Evolutionary conservation across 2,113 vertebrate genomes (phyloP).

Genomic region (Erythrolamprus reginae): DNA sequence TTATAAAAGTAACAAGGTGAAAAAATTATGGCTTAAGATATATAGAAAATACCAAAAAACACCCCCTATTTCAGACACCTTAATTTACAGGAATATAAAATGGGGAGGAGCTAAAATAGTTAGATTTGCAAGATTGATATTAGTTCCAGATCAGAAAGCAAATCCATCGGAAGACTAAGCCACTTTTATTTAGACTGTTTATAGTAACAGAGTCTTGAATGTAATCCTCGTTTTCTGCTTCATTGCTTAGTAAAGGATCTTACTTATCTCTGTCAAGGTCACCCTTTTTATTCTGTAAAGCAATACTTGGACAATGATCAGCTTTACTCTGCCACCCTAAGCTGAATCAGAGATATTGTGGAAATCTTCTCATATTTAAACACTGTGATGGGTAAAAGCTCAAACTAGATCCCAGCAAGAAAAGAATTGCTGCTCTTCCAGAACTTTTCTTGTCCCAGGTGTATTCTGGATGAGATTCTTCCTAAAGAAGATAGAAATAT

Average conservation of each 20-base stretch:
- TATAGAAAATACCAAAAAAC: neutral
- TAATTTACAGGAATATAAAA: neutral
- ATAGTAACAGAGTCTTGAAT: neutral
- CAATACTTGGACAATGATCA: neutral
- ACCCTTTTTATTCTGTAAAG: neutral
- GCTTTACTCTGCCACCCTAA: neutral
- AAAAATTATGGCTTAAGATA: neutral
- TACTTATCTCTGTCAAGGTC: neutral
- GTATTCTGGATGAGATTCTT: neutral
- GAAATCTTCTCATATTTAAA: neutral
- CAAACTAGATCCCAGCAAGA: neutral
- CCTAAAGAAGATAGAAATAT: neutral
- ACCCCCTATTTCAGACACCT: neutral
- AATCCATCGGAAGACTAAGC: neutral
- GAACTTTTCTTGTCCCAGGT: neutral
- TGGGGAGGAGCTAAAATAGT: neutral
- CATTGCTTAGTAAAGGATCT: neutral
- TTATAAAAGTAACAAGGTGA: neutral
- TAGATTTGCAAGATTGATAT: neutral
- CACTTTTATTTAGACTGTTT: neutral
- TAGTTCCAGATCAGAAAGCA: neutral
- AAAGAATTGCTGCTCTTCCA: neutral
- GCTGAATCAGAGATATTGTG: neutral
- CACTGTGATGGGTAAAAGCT: neutral
- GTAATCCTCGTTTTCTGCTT: neutral